Base-by-base conservation (phyloP, 1,140 invertebrate genomes). In the Plectrocnemia conspersa region DNA sequence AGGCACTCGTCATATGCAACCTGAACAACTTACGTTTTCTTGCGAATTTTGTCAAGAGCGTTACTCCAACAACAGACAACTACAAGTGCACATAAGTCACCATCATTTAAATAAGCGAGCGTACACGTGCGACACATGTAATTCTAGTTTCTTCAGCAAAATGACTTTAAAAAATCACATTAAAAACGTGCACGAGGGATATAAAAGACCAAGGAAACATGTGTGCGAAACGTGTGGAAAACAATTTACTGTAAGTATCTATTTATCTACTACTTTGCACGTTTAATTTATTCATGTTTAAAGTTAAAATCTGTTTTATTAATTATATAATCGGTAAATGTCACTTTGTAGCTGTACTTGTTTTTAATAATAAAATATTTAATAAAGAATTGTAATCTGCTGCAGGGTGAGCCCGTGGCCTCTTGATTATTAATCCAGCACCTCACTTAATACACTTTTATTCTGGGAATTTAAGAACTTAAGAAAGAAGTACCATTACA, bases 211-310 rank as follows among this genome's bases (percentile, higher is more conserved):
- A 7, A 21, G 36, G 3, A 47, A 54, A 47, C 59, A 61, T 16
- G 52, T 61, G 10, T 61, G 59, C 29, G 59, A 61, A 25, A 50
- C 50, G 5, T 61, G 59, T 16, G 55, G 59, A 3, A 61, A 61
- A 33, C 41, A 47, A 23, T 61, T 61, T 42, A 41, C 50, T 1
- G 59, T 61, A 13, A 61, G 49, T 56, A 24, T 50, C 15, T 50
- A 18, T 24, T n/a, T n/a, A n/a, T n/a, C n/a, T 32, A 9, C 27
- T 9, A 32, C n/a, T 9, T n/a, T 9, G 27, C 7, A 7, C 11
- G 7, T 19, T 32, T 29, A 7, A 22, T 29, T 52, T 2, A 15
- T 16, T 38, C 29, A 3, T 23, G 21, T 36, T 19, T 36, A 2
- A 35, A 22, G 5, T 13, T 33, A 1, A 35, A 49, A 6, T 11